Base-by-base conservation (phyloP, 2,888 invertebrate genomes). In the Caprella mutica region DNA sequence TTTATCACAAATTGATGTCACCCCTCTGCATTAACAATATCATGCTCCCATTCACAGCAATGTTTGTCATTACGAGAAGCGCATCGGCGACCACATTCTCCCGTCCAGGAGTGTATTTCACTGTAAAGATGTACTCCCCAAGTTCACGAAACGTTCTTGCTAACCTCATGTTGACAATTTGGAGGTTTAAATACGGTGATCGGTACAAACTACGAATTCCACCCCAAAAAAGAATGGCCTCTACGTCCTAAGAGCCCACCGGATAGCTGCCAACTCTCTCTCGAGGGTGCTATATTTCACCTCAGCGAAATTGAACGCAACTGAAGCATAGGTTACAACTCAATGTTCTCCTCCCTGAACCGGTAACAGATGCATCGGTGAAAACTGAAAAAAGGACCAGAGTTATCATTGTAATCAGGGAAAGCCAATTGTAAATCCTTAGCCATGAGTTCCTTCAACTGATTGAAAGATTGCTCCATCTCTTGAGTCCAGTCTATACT, bases 11-110 rank as follows among this genome's bases (percentile, higher is more conserved):
- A n/a, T n/a, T n/a, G n/a, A n/a, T n/a, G n/a, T n/a, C n/a, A n/a
- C n/a, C n/a, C n/a, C n/a, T n/a, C n/a, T n/a, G n/a, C n/a, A n/a
- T n/a, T n/a, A n/a, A n/a, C n/a, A n/a, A n/a, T n/a, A n/a, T n/a
- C n/a, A n/a, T n/a, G n/a, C n/a, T n/a, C n/a, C n/a, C n/a, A n/a
- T n/a, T n/a, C n/a, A n/a, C n/a, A n/a, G n/a, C n/a, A n/a, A n/a
- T n/a, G n/a, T n/a, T n/a, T n/a, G n/a, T n/a, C n/a, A n/a, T n/a
- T n/a, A n/a, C n/a, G n/a, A n/a, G 29, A 29, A 48, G 30, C 9
- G 48, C 48, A 21, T 48, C 46, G n/a, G 46, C 46, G 5, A 46
- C 46, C 2, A 27, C 46, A 27, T 27, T 46, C 8, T 46, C 27
- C 26, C 29, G 26, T 6, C 43, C 24, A 1, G 43, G 21, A 5